Conservation (phyloP, 2,113 vertebrate species). For the Leptobrachium leishanense region DNA sequence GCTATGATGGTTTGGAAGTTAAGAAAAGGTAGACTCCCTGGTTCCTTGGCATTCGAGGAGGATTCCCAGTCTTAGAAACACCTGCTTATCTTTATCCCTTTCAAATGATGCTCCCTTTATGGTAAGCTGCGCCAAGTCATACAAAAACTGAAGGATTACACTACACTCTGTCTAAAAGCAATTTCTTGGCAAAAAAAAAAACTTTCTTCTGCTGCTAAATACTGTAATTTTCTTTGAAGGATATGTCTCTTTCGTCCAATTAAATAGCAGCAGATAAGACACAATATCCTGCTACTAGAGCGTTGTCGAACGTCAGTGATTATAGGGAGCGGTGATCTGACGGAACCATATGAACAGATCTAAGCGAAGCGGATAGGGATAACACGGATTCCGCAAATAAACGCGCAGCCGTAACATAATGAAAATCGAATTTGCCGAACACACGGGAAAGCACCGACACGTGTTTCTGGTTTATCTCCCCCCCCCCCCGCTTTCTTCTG, state of each 20-base stretch:
- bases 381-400: too few relatives aligned
- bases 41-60: slow-evolving; percentile 51
- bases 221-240: slow-evolving; percentile 63
- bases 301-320: slow-evolving; percentile 16
- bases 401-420: too few relatives aligned
- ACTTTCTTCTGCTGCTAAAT: slow-evolving; percentile 60
- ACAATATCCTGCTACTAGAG: slow-evolving; percentile 45
- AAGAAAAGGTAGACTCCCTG: slow-evolving; percentile 47
- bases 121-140: slow-evolving; percentile 56
- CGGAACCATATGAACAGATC: neutral
- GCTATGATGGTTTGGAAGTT: slow-evolving; percentile 12
- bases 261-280: slow-evolving; percentile 55
- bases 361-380: neutral
- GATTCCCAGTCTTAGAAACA: slow-evolving; percentile 53
- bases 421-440: too few relatives aligned
- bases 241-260: slow-evolving; percentile 62
- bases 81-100: slow-evolving; percentile 55
- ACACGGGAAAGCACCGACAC: too few relatives aligned
- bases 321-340: neutral
- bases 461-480: too few relatives aligned
- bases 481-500: too few relatives aligned
- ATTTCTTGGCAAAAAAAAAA: slow-evolving; percentile 66
- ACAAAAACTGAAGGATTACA: slow-evolving; percentile 63
- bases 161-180: slow-evolving; percentile 65
- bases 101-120: slow-evolving; percentile 57